A percentile compares a stretch with the other conserved stretches of the same genome.
phyloP scores from a whole-genome alignment of 2,797 vertebrate genomes.

The Protosalanx chinensis region DNA sequence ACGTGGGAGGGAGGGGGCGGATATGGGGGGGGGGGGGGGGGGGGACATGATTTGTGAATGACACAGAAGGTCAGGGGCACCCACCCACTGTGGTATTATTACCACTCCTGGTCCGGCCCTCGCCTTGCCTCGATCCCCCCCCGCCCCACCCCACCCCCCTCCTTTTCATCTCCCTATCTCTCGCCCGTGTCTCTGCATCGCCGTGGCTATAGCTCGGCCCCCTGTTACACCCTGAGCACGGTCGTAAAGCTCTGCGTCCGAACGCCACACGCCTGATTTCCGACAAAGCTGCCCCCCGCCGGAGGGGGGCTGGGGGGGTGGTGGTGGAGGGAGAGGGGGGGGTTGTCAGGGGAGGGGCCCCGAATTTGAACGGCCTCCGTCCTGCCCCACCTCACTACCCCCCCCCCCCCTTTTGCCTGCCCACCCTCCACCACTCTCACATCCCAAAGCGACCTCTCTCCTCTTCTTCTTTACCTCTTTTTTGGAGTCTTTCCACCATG shows the following conservation, averaged over 20 bases:
- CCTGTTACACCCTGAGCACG: not conserved
- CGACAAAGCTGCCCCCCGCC: not conserved
- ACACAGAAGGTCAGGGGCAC: slow-evolving; percentile 66
- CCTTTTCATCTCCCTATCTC: not conserved
- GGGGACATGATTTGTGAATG: slow-evolving; percentile 70
- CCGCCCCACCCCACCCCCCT: not conserved
- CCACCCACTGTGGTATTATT: slow-evolving; percentile 17
- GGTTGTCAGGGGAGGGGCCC: too few species aligned
- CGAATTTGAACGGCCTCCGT: not conserved
- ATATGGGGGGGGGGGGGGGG: slow-evolving; percentile 11
- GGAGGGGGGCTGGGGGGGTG: too few species aligned
- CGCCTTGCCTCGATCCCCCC: slow-evolving; percentile 9
- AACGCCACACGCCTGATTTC: not conserved
- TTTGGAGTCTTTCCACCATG: slow-evolving; percentile 59
- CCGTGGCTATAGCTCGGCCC: not conserved
- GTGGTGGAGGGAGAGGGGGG: too few species aligned
- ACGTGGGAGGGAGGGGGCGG: slow-evolving; percentile 34
- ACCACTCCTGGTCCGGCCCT: slow-evolving; percentile 10
- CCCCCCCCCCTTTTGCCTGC: too few species aligned
- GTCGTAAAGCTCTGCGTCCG: not conserved
- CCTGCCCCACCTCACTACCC: not conserved
- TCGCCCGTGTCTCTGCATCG: not conserved
- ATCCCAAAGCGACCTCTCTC: slow-evolving; percentile 66
- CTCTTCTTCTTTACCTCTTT: too few species aligned
- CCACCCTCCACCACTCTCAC: too few species aligned